Evolutionary conservation across 2,888 invertebrate species (phyloP).

Genomic region (Tiliacea aurago): DNA sequence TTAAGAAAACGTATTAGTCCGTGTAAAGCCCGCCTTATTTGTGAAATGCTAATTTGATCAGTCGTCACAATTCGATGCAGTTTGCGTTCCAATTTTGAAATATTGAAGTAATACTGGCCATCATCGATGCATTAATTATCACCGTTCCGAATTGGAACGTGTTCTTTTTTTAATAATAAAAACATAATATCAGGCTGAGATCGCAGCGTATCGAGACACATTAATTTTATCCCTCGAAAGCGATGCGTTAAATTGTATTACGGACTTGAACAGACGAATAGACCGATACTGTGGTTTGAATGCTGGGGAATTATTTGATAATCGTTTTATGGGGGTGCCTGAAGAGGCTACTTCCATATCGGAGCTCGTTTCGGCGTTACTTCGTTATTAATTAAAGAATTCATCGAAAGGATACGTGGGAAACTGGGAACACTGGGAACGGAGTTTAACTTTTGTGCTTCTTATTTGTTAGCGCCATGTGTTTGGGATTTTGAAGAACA

Average conservation of each 20-base stretch:
- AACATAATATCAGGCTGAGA: slow-evolving; percentile 72
- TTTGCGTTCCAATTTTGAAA: slow-evolving; percentile 65
- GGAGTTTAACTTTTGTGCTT: slow-evolving; percentile 70
- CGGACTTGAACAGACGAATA: slow-evolving; percentile 78
- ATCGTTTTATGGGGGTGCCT: slow-evolving; percentile 88
- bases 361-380: slow-evolving; percentile 76
- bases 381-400: slow-evolving; percentile 87
- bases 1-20: slow-evolving; percentile 74
- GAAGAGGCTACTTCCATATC: slow-evolving; percentile 87
- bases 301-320: slow-evolving; percentile 85
- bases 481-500: slow-evolving; percentile 82
- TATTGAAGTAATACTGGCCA: slow-evolving; percentile 60
- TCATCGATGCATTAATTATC: slow-evolving; percentile 60
- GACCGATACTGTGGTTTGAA: slow-evolving; percentile 80
- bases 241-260: slow-evolving; percentile 87
- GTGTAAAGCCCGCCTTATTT: slow-evolving; percentile 69
- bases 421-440: slow-evolving; percentile 69
- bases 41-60: slow-evolving; percentile 66
- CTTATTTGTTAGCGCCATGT: slow-evolving; percentile 79
- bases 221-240: slow-evolving; percentile 74
- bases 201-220: slow-evolving; percentile 74
- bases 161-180: slow-evolving; percentile 69
- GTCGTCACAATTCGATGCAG: slow-evolving; percentile 60
- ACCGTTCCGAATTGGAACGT: slow-evolving; percentile 72
- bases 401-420: slow-evolving; percentile 85